These are phyloP conservation scores for Corydoras sp. DNA, from an alignment of 2,113 vertebrate species.

Conservation along the genomic window DNA sequence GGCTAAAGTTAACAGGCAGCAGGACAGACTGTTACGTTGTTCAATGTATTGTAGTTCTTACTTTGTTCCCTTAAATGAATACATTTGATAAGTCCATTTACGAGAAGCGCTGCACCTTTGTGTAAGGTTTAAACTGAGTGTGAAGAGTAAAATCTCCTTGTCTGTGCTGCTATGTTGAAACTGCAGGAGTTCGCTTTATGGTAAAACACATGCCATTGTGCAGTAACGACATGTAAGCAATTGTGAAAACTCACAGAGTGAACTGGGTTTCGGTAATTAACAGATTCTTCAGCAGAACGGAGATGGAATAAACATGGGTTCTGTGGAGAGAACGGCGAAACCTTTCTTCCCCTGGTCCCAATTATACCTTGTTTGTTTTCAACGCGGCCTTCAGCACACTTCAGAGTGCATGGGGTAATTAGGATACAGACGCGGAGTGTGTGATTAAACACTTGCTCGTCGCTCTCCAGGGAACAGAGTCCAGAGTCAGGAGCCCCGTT, in stretches of 20 bases:
- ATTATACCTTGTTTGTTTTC: conserved; percentile 34
- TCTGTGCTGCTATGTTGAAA: no score
- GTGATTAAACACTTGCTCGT: conserved; percentile 31
- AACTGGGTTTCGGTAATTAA: conserved; percentile 21
- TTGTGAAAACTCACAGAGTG: not conserved
- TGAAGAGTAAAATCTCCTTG: no score
- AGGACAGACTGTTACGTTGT: no score
- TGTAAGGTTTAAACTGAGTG: no score
- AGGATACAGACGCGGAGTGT: conserved; percentile 22
- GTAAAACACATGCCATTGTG: no score
- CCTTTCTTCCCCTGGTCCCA: conserved; percentile 34
- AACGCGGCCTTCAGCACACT: conserved; percentile 24
- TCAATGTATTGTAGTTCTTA: no score
- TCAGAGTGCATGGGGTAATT: conserved; percentile 26
- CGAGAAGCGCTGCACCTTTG: no score
- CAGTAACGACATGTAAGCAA: no score
- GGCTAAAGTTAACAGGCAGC: no score
- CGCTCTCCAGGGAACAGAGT: conserved; percentile 16
- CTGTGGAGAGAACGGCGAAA: conserved; percentile 16
- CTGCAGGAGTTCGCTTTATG: no score
- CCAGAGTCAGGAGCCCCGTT: not conserved
- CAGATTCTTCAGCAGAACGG: conserved; percentile 15
- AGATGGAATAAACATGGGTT: conserved; percentile 5
- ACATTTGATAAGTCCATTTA: no score
- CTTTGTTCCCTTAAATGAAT: no score